phyloP scores from a whole-genome alignment of 1,140 invertebrate genomes.

The Conus ventricosus region DNA sequence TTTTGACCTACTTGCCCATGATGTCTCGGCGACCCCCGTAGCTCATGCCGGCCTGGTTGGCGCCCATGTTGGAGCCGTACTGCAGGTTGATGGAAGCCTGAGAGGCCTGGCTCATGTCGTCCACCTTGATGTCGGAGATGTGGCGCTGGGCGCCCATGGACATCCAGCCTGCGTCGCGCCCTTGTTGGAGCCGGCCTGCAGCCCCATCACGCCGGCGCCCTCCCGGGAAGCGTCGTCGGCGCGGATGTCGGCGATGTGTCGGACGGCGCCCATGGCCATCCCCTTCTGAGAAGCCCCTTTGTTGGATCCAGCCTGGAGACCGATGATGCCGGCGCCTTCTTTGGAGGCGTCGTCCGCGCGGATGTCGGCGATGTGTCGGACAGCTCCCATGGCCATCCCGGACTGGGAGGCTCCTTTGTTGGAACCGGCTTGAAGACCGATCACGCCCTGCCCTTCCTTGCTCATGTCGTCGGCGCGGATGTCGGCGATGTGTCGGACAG shows the following conservation, averaged over 20 bases:
- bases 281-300: slow-evolving; percentile 78
- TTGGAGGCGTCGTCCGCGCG: slow-evolving; percentile 50
- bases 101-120: slow-evolving; percentile 75
- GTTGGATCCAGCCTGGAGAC: slow-evolving; percentile 93
- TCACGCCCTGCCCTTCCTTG: slow-evolving; percentile 90
- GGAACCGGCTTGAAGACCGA: slow-evolving; percentile 94
- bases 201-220: slow-evolving; percentile 88
- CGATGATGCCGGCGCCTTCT: slow-evolving; percentile 86
- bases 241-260: slow-evolving; percentile 66
- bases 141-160: slow-evolving; percentile 86
- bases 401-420: slow-evolving; percentile 82
- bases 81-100: slow-evolving; percentile 91
- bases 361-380: slow-evolving; percentile 64
- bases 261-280: slow-evolving; percentile 61
- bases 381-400: slow-evolving; percentile 80
- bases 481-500: slow-evolving; percentile 88
- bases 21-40: slow-evolving; percentile 87
- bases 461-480: slow-evolving; percentile 69
- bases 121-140: slow-evolving; percentile 77
- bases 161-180: slow-evolving; percentile 78
- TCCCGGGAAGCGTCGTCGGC: slow-evolving; percentile 56
- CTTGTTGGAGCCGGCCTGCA: slow-evolving; percentile 94
- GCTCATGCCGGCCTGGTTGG: slow-evolving; percentile 93
- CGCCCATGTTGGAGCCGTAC: slow-evolving; percentile 91
- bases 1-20: slow-evolving; percentile 32